A percentile compares a stretch with the other conserved stretches of the same genome.
phyloP scores from a whole-genome alignment of 2,113 vertebrate species.

The Stomatorhinus ivindoensis region DNA sequence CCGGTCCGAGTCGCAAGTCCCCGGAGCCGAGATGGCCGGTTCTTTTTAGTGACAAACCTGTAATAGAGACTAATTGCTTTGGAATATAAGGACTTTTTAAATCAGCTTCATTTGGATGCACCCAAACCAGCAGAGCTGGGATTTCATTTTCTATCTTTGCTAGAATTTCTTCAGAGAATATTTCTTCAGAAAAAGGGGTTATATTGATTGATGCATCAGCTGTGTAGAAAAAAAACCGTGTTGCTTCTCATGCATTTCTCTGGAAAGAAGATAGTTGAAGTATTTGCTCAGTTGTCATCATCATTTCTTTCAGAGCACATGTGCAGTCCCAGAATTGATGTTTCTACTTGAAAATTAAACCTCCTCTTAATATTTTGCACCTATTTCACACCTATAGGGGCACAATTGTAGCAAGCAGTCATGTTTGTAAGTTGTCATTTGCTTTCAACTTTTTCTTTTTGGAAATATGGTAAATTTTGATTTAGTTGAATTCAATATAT shows the following conservation, averaged over 20 bases:
- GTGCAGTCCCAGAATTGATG: slow-evolving; percentile 32
- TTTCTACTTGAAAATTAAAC: slow-evolving; percentile 40
- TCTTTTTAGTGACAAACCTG: slow-evolving; percentile 56
- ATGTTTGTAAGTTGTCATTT: slow-evolving; percentile 28
- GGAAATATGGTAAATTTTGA: slow-evolving; percentile 16
- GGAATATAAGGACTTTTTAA: slow-evolving; percentile 80
- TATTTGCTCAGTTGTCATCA: slow-evolving; percentile 29
- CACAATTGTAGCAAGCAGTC: slow-evolving; percentile 37
- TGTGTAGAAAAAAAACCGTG: slow-evolving; percentile 44
- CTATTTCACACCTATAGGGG: slow-evolving; percentile 26
- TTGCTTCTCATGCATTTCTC: slow-evolving; percentile 55
- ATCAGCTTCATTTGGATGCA: slow-evolving; percentile 68
- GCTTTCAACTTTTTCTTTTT: slow-evolving; percentile 24
- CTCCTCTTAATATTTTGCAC: slow-evolving; percentile 8
- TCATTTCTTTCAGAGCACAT: slow-evolving; percentile 29
- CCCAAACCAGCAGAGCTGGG: slow-evolving; percentile 87
- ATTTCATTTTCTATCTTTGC: slow-evolving; percentile 94
- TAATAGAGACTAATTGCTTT: slow-evolving; percentile 69
- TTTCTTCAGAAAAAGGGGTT: slow-evolving; percentile 74
- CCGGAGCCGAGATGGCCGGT: slow-evolving; percentile 35
- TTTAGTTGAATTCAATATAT: slow-evolving; percentile 23
- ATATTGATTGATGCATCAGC: slow-evolving; percentile 64
- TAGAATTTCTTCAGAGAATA: slow-evolving; percentile 78
- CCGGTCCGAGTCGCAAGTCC: slow-evolving; percentile 61
- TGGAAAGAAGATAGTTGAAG: slow-evolving; percentile 45